Base-by-base conservation (phyloP, 2,113 vertebrate species). In the Cryptotis parvus region DNA sequence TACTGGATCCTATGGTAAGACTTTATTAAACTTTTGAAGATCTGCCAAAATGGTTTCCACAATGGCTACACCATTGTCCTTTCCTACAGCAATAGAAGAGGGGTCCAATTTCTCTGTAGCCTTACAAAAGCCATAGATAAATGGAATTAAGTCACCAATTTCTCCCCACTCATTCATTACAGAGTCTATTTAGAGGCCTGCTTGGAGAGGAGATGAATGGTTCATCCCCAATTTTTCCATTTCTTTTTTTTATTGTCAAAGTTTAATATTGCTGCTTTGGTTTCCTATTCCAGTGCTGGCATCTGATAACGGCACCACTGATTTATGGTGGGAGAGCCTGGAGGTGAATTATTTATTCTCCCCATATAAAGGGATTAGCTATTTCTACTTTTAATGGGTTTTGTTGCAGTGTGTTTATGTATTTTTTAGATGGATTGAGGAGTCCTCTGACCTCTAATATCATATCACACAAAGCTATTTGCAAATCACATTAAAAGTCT, bases 321-420 rank as follows among this genome's bases (percentile, higher is more conserved):
- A 97, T 95, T 96, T 97, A 97, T 29, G 55, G 90, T 9, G 49
- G 65, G 93, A 93, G 92, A 95, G 92, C 92, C 85, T 63, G 33
- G 85, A 95, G 91, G 92, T 89, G 91, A 94, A 73, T 95, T 95
- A 96, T 97, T 97, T 89, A 94, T 96, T 96, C 90, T 96, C 93
- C 79, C 90, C 88, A 68, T 87, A 91, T 96, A 92, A 94, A 87
- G 92, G 92, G 94, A 96, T 97, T 97, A 97, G 92, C 95, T 96
- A 89, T 96, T 97, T 97, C 94, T 95, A 89, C 93, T 95, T 92
- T 96, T 97, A 96, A 96, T 94, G 91, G 91, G 95, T 97, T 96
- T 96, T 87, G 84, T 92, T 95, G 94, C 3, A 9, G 82, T 69
- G 35, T 94, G 87, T 95, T 97, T 96, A 91, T 93, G 82, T 93